Base-by-base conservation (phyloP, 2,113 vertebrate genomes). In the Paradoxurus hermaphroditus region DNA sequence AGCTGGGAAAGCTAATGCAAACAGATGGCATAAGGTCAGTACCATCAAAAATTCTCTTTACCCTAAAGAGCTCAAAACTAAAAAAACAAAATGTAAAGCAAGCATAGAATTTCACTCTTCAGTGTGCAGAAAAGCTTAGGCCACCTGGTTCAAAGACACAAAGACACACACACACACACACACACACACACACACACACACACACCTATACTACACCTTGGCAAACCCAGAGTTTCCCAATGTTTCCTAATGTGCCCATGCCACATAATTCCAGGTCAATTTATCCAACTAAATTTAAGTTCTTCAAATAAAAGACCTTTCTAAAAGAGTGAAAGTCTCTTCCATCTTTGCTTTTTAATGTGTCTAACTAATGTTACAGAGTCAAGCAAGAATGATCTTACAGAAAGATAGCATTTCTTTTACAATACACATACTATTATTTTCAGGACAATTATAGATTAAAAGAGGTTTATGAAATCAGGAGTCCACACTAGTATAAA, bases 21-120 rank as follows among this genome's bases (percentile, higher is more conserved):
- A 93, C 36, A 88, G 18, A 90, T 51, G 51, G 81, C 5, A 31
- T 75, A 78, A 86, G 34, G 79, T 96, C 62, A 86, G 25, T 44
- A 84, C 86, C 36, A 93, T 59, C 25, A 88, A 92, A 83, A 95
- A 81, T 41, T 93, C 62, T 95, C 65, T 97, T 97, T 78, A 73
- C 25, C 31, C 56, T 70, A 10, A 90, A 89, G 41, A 91, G 23
- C 46, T 90, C 41, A 73, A 83, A 27, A 86, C 81, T 78, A 73
- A 94, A 49, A 29, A 89, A 89, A 82, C 0, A 90, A 91, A 93
- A 88, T 46, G 21, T 46, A 96, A 96, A 92, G 21, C 9, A 65
- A 46, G 19, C n/a, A 39, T 0, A 72, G 31, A 39, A 83, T 41
- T 51, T 94, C n/a, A 83, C 49, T 83, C 39, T 34, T 62, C 39